Evolutionary conservation across 2,113 vertebrate genomes (phyloP).

Genomic region (Brachirus orientalis): DNA sequence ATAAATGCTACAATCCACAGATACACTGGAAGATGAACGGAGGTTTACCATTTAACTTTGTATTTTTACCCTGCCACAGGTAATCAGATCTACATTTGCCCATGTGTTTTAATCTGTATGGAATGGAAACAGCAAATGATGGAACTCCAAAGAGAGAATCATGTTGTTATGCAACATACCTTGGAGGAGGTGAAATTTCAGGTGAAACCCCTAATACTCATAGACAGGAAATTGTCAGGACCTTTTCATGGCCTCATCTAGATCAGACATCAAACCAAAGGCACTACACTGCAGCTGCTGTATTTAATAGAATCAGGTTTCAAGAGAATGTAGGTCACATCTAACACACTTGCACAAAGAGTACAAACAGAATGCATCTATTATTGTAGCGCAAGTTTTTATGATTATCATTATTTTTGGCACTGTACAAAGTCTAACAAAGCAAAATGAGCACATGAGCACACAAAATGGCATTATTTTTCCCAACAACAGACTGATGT

Average conservation of each 20-base stretch:
- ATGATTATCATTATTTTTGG: neutral
- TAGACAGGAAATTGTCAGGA: conserved; percentile 52
- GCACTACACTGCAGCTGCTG: conserved; percentile 12
- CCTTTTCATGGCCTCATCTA: conserved; percentile 43
- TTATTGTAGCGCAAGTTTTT: conserved; percentile 8
- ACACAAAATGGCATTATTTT: neutral
- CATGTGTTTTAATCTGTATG: neutral
- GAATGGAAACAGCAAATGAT: neutral
- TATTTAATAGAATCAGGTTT: conserved; percentile 33
- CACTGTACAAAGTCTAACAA: conserved; percentile 5
- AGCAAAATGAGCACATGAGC: conserved; percentile 23
- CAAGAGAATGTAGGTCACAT: neutral
- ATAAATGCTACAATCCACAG: conserved; percentile 15
- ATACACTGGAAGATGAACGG: conserved; percentile 20
- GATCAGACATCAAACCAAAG: conserved; percentile 36
- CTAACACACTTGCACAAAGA: neutral
- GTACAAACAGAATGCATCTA: conserved; percentile 1
- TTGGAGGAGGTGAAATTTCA: conserved; percentile 19
- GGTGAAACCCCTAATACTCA: conserved; percentile 23
- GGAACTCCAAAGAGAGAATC: conserved; percentile 30
- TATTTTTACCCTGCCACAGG: too few relatives aligned
- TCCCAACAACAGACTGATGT: too few relatives aligned
- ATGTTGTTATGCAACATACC: conserved; percentile 20
- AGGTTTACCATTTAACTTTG: conserved; percentile 14
- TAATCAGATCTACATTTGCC: conserved; percentile 8